These are phyloP conservation scores for Grammomys dolichurus DNA, from an alignment of 2,113 vertebrate genomes.

Conservation along the genomic window DNA sequence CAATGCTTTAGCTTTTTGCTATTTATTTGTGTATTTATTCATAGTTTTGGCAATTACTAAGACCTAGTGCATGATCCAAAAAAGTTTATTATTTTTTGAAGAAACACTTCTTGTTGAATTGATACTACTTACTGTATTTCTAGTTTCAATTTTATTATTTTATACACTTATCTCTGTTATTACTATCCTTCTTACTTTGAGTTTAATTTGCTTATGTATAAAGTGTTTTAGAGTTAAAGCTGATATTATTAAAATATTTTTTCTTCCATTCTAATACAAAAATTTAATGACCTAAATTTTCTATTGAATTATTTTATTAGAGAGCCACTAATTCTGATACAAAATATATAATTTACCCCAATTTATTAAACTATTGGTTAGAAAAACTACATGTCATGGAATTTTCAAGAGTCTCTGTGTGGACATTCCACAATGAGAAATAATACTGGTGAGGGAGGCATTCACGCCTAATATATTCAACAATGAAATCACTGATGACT, in stretches of 20 bases:
- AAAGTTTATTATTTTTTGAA: not conserved
- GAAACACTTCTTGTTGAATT: not conserved
- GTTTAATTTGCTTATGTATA: slow-evolving; percentile 39
- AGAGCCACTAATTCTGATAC: not conserved
- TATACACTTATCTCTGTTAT: not conserved
- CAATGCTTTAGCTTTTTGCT: not conserved
- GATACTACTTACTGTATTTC: slow-evolving; percentile 21
- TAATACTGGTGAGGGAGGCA: not conserved
- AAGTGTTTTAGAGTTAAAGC: slow-evolving; percentile 2
- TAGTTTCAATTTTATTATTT: slow-evolving; percentile 34
- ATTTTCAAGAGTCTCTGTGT: not conserved
- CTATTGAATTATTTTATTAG: not conserved
- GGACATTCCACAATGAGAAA: slow-evolving; percentile 1
- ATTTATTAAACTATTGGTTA: not conserved
- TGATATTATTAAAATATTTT: not conserved
- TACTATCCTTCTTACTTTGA: not conserved
- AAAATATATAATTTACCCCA: not conserved
- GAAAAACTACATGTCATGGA: not conserved
- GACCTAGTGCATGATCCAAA: not conserved
- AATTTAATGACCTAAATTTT: slow-evolving; percentile 13
- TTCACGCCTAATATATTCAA: not conserved
- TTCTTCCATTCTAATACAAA: slow-evolving; percentile 39
- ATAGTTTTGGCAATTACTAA: not conserved
- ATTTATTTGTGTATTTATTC: not conserved
- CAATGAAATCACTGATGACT: not conserved